Conservation (phyloP, 2,888 invertebrate species). For the Thymelicus sylvestris region DNA sequence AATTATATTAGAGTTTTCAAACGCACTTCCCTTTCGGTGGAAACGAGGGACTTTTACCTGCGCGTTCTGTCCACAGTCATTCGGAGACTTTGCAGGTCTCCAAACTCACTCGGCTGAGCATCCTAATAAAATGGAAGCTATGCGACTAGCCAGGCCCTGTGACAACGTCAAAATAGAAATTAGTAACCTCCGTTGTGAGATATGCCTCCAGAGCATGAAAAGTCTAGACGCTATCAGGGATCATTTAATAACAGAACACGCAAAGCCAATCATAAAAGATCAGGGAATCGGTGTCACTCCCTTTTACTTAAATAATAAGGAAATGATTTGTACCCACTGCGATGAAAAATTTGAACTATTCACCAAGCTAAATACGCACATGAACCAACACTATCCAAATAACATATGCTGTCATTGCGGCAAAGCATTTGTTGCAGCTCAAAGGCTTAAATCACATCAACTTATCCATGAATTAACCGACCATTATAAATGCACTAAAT, state of each 20-base stretch:
- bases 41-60: slow-evolving; percentile 68
- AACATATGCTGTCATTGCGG: slow-evolving; percentile 74
- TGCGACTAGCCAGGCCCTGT: slow-evolving; percentile 54
- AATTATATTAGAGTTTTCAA: slow-evolving; percentile 70
- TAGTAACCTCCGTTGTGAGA: slow-evolving; percentile 62
- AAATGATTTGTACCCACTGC: slow-evolving; percentile 63
- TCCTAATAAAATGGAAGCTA: slow-evolving; percentile 58
- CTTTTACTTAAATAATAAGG: slow-evolving; percentile 57
- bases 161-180: slow-evolving; percentile 69
- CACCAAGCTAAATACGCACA: slow-evolving; percentile 68
- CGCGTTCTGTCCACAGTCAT: slow-evolving; percentile 64
- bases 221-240: slow-evolving; percentile 60
- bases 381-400: slow-evolving; percentile 72
- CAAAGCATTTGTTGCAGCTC: slow-evolving; percentile 63
- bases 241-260: slow-evolving; percentile 61
- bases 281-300: slow-evolving; percentile 66
- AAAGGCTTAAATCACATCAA: slow-evolving; percentile 66
- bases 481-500: slow-evolving; percentile 62
- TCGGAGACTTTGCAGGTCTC: slow-evolving; percentile 64
- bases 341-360: slow-evolving; percentile 63
- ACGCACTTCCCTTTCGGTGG: slow-evolving; percentile 74
- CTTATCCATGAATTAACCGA: slow-evolving; percentile 55
- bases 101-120: slow-evolving; percentile 60
- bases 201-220: slow-evolving; percentile 56
- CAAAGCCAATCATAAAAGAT: slow-evolving; percentile 58